A percentile compares a stretch with the other conserved stretches of the same genome.
phyloP scores from a whole-genome alignment of 2,888 invertebrate species.

The Trachelus tabidus region DNA sequence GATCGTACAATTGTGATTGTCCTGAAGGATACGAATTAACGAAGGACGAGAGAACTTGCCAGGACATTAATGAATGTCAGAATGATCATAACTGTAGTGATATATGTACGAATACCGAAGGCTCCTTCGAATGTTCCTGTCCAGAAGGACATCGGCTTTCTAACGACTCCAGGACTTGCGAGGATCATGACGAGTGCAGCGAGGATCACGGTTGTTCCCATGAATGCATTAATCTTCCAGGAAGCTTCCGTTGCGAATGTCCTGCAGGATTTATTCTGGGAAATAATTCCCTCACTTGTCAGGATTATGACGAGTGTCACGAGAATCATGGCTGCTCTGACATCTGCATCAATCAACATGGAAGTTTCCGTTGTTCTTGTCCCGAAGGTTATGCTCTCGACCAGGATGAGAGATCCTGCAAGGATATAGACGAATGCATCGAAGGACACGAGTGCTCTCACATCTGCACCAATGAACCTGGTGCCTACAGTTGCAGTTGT shows the following conservation, averaged over 20 bases:
- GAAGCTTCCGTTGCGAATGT: slow-evolving; percentile 59
- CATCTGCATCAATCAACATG: slow-evolving; percentile 49
- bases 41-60: slow-evolving; percentile 26
- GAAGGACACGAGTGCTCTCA: slow-evolving; percentile 69
- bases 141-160: slow-evolving; percentile 57
- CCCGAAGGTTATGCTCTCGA: slow-evolving; percentile 45
- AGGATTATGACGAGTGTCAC: slow-evolving; percentile 56
- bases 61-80: slow-evolving; percentile 29
- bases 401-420: slow-evolving; percentile 56
- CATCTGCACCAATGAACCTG: slow-evolving; percentile 65
- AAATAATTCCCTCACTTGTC: slow-evolving; percentile 45
- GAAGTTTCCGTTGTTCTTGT: slow-evolving; percentile 62
- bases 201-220: slow-evolving; percentile 49
- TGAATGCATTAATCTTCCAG: slow-evolving; percentile 56
- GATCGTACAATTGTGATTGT: slow-evolving; percentile 56
- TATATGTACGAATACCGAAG: slow-evolving; percentile 63
- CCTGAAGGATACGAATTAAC: slow-evolving; percentile 52
- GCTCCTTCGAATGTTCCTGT: slow-evolving; percentile 67
- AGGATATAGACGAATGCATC: slow-evolving; percentile 64
- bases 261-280: slow-evolving; percentile 56
- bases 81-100: slow-evolving; percentile 30
- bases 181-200: slow-evolving; percentile 67
- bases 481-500: slow-evolving; percentile 71
- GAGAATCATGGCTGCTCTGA: slow-evolving; percentile 66
- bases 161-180: slow-evolving; percentile 41